Evolutionary conservation across 1,140 invertebrate genomes (phyloP), one percentile per base, ranked within the genome.

Genomic region (Monochamus saltuarius): DNA sequence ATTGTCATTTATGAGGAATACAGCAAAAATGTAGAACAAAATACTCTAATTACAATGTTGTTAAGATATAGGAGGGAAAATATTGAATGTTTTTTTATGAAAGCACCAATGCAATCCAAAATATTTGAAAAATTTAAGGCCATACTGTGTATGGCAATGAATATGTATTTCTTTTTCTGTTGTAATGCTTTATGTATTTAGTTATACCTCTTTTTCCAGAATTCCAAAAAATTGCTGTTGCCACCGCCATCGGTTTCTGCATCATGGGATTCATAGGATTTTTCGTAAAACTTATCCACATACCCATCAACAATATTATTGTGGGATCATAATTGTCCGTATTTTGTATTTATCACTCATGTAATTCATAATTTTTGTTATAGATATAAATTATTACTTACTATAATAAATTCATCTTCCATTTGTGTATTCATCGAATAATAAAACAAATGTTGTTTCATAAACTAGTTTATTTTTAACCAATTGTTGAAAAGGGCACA

Each of bases 201-300:
- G 39, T 16, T 8, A 29, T 19, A n/a, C 17, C 17, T 47, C 6
- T 72, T 61, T 56, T 86, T 88, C 56, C 83, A 96, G 97, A 99
- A 83, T 99, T 99, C 79, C 96, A 99, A 78, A 99, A 99, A 81
- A 99, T 99, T 77, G 97, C 97, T 13, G 91, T 99, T 71, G 98
- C 98, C 39, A 99, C 98, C 62, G 98, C 97, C 0, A 98, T 99
- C 75, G 98, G 97, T 49, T 99, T 99, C 82, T 97, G 93, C 73
- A 99, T 99, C 76, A 99, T 99, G 98, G 98, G 98, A 46, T 99
- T 99, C 79, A 99, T 99, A 79, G 97, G 97, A 69, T 99, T 99
- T 83, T 99, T 99, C 72, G 97, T 99, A 6, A 99, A 99, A 82
- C 83, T 99, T 53, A 99, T 99, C 77, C 97, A 99, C 80, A 99